A percentile compares a stretch with the other conserved stretches of the same genome.
These are phyloP conservation scores for Conger conger DNA, from an alignment of 2,113 vertebrate species.

Conservation along the genomic window DNA sequence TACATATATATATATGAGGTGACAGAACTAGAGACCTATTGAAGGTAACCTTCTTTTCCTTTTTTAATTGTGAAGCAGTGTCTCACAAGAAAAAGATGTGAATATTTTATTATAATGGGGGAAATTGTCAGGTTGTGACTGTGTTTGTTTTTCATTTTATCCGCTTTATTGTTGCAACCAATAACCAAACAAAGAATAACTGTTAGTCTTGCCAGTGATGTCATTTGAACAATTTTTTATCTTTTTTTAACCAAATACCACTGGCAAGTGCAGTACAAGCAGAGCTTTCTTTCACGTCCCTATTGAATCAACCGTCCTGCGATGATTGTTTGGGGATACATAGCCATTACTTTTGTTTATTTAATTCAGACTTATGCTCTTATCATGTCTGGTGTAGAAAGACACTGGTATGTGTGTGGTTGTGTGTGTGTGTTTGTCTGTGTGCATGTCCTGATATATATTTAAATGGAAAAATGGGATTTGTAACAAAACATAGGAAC, in stretches of 20 bases:
- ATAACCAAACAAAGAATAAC: constrained; percentile 48
- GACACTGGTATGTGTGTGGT: background rate
- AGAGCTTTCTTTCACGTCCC: constrained; percentile 10
- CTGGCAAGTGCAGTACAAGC: constrained; percentile 51
- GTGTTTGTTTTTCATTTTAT: constrained; percentile 68
- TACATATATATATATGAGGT: constrained; percentile 36
- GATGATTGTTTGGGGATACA: background rate
- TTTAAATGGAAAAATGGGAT: background rate
- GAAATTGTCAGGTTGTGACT: constrained; percentile 62
- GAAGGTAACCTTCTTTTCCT: constrained; percentile 44
- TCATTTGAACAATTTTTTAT: constrained; percentile 63
- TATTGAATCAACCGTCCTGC: background rate
- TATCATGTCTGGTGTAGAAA: background rate
- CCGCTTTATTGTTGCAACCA: constrained; percentile 61
- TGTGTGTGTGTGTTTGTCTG: background rate
- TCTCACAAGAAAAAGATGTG: constrained; percentile 72
- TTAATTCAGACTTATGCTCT: background rate
- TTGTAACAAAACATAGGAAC: background rate
- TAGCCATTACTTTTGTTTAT: constrained; percentile 5
- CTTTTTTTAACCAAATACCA: constrained; percentile 66
- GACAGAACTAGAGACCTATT: constrained; percentile 64
- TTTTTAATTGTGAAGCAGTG: constrained; percentile 69
- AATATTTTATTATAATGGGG: constrained; percentile 78
- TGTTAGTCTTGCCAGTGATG: constrained; percentile 61
- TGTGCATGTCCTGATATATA: background rate